A percentile compares a stretch with the other conserved stretches of the same genome.
These are phyloP conservation scores for Rhinichthys klamathensis DNA, from an alignment of 2,113 vertebrate genomes.

Conservation along the genomic window DNA sequence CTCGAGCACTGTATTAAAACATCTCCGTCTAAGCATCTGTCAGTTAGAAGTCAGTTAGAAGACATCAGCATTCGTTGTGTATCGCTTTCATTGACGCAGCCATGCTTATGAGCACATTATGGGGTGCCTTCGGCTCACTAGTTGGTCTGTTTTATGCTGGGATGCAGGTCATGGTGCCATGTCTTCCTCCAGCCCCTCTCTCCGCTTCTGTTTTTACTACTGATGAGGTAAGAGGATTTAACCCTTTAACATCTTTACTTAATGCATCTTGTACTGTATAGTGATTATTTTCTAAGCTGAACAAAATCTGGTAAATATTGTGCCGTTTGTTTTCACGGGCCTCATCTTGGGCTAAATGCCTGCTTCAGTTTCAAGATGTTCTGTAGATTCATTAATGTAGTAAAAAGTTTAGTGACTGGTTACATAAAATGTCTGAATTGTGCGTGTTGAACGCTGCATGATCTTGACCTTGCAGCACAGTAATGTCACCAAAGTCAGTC, in stretches of 20 bases:
- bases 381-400: neutral
- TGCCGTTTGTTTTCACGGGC: neutral
- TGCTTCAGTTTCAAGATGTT: neutral
- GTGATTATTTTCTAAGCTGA: no score
- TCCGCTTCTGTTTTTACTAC: conserved; percentile 15
- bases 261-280: no score
- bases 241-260: no score
- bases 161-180: conserved; percentile 36
- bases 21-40: neutral
- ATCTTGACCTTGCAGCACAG: neutral
- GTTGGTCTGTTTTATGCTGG: conserved; percentile 12
- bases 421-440: neutral
- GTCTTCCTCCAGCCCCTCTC: conserved; percentile 50
- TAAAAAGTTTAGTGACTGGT: neutral
- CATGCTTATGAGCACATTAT: conserved; percentile 8
- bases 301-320: neutral
- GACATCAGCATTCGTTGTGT: neutral
- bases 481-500: neutral
- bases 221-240: conserved; percentile 44
- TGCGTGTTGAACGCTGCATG: neutral
- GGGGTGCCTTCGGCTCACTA: neutral
- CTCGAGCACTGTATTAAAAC: conserved; percentile 26
- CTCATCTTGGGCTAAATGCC: no score
- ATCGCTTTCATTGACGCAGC: neutral
- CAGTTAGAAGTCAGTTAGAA: neutral